Conservation (phyloP, 1,140 invertebrate genomes). For the Drosophila ogumai region DNA sequence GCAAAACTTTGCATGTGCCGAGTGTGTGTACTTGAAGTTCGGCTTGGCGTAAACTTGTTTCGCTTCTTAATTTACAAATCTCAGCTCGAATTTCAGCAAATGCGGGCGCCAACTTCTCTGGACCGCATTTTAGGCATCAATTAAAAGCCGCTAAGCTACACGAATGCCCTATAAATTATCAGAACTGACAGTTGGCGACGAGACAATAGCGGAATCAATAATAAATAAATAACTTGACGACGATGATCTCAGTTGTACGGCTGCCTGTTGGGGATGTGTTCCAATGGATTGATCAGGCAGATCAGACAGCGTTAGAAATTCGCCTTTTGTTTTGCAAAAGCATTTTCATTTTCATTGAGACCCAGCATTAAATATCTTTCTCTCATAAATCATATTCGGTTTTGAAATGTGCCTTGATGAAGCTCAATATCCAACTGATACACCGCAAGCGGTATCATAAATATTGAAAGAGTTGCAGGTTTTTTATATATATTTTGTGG, state of each 20-base stretch:
- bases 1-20: slow-evolving; percentile 1
- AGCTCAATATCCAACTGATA: slow-evolving; percentile 3
- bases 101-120: slow-evolving; percentile 57
- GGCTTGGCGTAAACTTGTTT: slow-evolving; percentile 51
- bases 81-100: slow-evolving; percentile 59
- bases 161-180: slow-evolving; percentile 54
- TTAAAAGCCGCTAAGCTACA: slow-evolving; percentile 61
- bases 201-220: slow-evolving; percentile 55
- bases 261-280: slow-evolving; percentile 26
- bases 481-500: slow-evolving; percentile 3
- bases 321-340: slow-evolving; percentile 26
- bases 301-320: slow-evolving; percentile 26
- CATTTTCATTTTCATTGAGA: slow-evolving; percentile 37
- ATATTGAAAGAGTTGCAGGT: slow-evolving; percentile 32
- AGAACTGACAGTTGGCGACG: slow-evolving; percentile 33
- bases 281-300: slow-evolving; percentile 20
- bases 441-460: slow-evolving; percentile 26
- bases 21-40: slow-evolving; percentile 48
- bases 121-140: slow-evolving; percentile 75
- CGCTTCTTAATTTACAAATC: slow-evolving; percentile 59
- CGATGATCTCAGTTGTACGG: slow-evolving; percentile 69
- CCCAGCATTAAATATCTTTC: slow-evolving; percentile 15
- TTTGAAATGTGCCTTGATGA: slow-evolving; percentile 40
- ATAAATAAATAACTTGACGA: slow-evolving; percentile 59
- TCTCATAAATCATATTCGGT: slow-evolving; percentile 31